phyloP scores from a whole-genome alignment of 2,113 vertebrate genomes.

The Zosterops lateralis region DNA sequence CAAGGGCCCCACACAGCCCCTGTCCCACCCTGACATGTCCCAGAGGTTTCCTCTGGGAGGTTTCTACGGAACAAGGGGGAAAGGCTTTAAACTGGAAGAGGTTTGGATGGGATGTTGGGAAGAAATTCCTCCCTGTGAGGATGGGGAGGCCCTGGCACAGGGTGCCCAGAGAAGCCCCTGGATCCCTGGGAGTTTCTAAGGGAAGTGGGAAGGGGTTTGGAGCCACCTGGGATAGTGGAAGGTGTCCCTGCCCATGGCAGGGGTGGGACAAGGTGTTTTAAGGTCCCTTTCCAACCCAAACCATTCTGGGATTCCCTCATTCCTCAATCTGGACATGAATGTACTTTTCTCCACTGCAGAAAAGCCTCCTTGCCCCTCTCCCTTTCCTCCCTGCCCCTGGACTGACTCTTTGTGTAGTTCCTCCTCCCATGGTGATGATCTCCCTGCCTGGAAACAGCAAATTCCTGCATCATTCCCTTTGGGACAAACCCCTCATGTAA shows the following conservation, averaged over 20 bases:
- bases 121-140: fast-evolving
- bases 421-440: not conserved
- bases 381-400: not conserved
- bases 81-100: not conserved
- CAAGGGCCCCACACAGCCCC: fast-evolving
- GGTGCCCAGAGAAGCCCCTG: not conserved
- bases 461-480: not conserved
- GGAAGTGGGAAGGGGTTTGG: fast-evolving
- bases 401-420: not conserved
- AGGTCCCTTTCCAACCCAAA: not conserved
- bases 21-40: not conserved
- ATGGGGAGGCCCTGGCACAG: not conserved
- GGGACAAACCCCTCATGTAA: not conserved
- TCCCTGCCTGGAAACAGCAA: not conserved
- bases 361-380: not conserved
- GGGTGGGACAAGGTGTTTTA: fast-evolving
- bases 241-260: not conserved
- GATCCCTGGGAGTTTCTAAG: fast-evolving
- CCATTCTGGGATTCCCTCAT: not conserved
- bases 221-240: fast-evolving
- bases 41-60: too few species aligned
- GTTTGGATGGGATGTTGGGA: not conserved
- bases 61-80: not conserved
- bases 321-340: not conserved
- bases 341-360: not conserved